These are phyloP conservation scores for Trichogramma pretiosum DNA, from an alignment of 1,140 invertebrate species.

Conservation along the genomic window DNA sequence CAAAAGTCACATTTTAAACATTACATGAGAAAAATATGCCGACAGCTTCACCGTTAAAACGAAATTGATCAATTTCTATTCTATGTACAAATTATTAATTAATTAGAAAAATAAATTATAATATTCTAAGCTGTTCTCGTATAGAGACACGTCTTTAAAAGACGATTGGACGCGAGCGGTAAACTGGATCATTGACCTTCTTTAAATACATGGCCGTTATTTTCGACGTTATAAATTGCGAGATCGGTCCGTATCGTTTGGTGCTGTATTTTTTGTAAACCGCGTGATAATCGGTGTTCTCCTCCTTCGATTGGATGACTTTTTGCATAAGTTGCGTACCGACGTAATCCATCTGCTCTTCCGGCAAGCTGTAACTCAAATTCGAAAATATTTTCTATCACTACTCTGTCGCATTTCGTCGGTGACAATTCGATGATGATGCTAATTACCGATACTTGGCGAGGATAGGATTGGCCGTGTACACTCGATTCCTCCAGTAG, in stretches of 20 bases:
- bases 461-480: not conserved
- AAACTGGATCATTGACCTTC: not conserved
- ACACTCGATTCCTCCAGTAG: constrained; percentile 17
- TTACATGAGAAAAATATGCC: too few relatives aligned
- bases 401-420: too few relatives aligned
- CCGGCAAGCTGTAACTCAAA: constrained; percentile 13
- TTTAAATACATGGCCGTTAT: not conserved
- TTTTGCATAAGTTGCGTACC: constrained; percentile 14
- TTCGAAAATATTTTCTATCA: too few relatives aligned
- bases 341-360: constrained; percentile 7
- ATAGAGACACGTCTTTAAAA: too few relatives aligned
- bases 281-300: not conserved
- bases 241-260: constrained; percentile 18
- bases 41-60: too few relatives aligned
- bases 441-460: constrained; percentile 4
- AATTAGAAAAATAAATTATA: too few relatives aligned
- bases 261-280: constrained; percentile 27
- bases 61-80: constrained; percentile 1
- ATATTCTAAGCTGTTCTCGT: too few relatives aligned
- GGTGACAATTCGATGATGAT: too few relatives aligned
- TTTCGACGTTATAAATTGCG: constrained; percentile 11
- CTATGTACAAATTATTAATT: not conserved
- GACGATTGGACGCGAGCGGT: not conserved
- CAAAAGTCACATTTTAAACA: too few relatives aligned
- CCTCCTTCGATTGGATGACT: not conserved